Percentiles rank a stretch among this genome's conserved stretches.
These are phyloP conservation scores for Archips xylosteana DNA, from an alignment of 2,888 invertebrate genomes.

Conservation along the genomic window DNA sequence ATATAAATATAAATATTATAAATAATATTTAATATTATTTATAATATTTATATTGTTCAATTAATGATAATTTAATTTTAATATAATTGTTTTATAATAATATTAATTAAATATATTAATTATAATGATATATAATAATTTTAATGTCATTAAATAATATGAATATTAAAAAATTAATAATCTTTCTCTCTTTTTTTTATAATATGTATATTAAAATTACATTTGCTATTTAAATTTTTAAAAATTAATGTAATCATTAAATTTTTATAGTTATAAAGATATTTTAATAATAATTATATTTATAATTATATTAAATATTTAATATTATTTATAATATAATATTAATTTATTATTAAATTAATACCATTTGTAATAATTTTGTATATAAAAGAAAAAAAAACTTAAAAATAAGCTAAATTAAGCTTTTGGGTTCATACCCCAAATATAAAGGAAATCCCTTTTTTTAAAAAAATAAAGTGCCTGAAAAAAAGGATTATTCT, in stretches of 20 bases:
- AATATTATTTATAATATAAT: conserved; percentile 48
- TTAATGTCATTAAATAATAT: conserved; percentile 77
- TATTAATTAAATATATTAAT: conserved; percentile 41
- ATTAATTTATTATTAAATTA: conserved; percentile 37
- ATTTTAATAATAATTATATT: conserved; percentile 37
- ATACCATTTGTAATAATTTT: conserved; percentile 43
- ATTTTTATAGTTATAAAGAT: conserved; percentile 43
- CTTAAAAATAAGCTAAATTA: conserved; percentile 59
- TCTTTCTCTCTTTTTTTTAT: conserved; percentile 41
- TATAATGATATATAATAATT: conserved; percentile 34
- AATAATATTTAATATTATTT: background rate
- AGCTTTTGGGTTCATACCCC: conserved; percentile 88
- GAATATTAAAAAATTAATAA: conserved; percentile 43
- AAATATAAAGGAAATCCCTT: conserved; percentile 78
- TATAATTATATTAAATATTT: too few species aligned
- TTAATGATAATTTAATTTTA: conserved; percentile 55
- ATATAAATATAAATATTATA: too few species aligned
- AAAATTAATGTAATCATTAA: conserved; percentile 52
- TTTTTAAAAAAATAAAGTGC: conserved; percentile 82
- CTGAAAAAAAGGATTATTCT: conserved; percentile 79
- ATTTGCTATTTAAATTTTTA: conserved; percentile 48
- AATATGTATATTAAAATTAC: conserved; percentile 40
- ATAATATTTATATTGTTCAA: conserved; percentile 48
- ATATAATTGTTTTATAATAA: conserved; percentile 43
- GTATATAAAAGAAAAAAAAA: conserved; percentile 46